Evolutionary conservation across 2,113 vertebrate species (phyloP), one percentile per base, ranked within the genome.

Genomic region (Indri indri): DNA sequence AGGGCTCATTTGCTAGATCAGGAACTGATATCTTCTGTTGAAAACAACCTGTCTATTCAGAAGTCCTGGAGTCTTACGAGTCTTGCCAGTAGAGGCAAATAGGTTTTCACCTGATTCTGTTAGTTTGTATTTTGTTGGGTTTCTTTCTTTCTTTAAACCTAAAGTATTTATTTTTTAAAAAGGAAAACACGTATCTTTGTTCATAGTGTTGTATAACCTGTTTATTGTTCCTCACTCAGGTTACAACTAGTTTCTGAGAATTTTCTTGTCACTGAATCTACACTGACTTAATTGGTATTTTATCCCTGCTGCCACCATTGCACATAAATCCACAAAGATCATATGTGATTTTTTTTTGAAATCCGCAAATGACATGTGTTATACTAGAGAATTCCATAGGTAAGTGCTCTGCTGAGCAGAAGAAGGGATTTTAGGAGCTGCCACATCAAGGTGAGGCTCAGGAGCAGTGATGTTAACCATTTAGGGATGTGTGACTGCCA

Each of bases 1-100:
- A 23, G 80, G 94, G 79, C 92, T 95, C 16, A 0, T 90, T 97
- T 97, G 91, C 87, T 79, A 93, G 96, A 90, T 96, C 40, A n/a
- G 97, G 42, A 92, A n/a, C 94, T 74, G 97, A 95, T 91, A 95
- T 0, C 95, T n/a, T 63, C 65, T 50, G 3, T 54, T 65, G 86
- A 90, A 66, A 94, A 94, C 93, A 91, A 23, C 74, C 59, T 45
- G 25, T 74, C 96, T 84, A 34, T 94, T 94, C 63, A 97, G 91
- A 63, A 80, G 89, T 17, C 52, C 1, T 2, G 18, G 45, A 61
- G 32, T 30, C 79, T 30, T 18, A 45, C 0, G 0, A 6, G 63
- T 20, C 68, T 79, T 63, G 83, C 77, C 94, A 91, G 70, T 5
- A 6, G 34, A 54, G 30, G n/a, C 83, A n/a, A 65, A 52, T 45